These are phyloP conservation scores for Anomalospiza imberbis DNA, from an alignment of 2,797 vertebrate genomes.

Conservation along the genomic window DNA sequence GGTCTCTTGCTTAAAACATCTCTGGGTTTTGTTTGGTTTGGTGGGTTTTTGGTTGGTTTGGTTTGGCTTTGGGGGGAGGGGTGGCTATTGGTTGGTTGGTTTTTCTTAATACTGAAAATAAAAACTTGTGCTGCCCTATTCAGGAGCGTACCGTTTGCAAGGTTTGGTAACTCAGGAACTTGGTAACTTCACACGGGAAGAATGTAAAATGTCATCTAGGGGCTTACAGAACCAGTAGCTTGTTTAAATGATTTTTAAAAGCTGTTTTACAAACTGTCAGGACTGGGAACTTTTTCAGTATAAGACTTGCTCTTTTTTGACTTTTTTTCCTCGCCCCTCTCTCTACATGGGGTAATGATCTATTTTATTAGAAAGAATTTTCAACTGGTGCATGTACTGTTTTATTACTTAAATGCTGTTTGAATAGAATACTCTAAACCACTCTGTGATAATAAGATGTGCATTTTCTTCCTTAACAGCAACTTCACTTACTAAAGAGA, in stretches of 20 bases:
- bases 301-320: neutral
- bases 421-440: neutral
- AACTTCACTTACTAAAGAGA: neutral
- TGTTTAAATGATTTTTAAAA: neutral
- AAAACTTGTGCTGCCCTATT: neutral
- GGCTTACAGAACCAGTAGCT: neutral
- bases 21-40: neutral
- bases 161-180: neutral
- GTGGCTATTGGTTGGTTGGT: neutral
- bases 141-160: neutral
- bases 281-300: neutral
- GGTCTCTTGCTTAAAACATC: neutral
- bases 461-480: neutral
- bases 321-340: neutral
- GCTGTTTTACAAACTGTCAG: neutral
- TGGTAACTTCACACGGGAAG: neutral
- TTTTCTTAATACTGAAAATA: neutral
- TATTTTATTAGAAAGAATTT: neutral
- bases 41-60: neutral
- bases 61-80: neutral
- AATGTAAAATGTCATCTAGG: neutral
- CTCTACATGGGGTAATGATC: neutral
- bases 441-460: neutral
- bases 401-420: neutral
- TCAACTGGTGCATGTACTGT: too few species aligned